Base-by-base conservation (phyloP, 2,888 invertebrate species). In the Ypsolopha sequella region DNA sequence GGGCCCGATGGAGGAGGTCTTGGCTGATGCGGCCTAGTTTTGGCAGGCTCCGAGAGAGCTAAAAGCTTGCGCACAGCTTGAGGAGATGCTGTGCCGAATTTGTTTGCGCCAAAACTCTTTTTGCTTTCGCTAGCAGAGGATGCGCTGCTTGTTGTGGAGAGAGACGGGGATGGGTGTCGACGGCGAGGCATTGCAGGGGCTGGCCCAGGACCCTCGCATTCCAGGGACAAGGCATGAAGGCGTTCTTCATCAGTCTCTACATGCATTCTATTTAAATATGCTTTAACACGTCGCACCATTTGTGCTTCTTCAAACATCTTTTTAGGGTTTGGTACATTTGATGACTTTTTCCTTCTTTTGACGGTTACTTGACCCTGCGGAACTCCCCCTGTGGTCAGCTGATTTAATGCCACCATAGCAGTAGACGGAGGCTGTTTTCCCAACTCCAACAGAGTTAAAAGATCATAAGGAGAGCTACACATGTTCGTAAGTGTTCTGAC, bases 231-330 rank as follows among this genome's bases (percentile, higher is more conserved):
- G 51, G 92, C 91, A 68, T 97, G 96, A 54, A 99, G 86, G 53
- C 93, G 91, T 61, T 95, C 93, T 76, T 99, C 99, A 70, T 98
- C 96, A 9, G 93, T 95, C 62, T 95, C 94, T 6, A 96, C 95
- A 63, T 95, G 93, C 89, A 99, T 91, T 64, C 95, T 94, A 59
- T 94, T 93, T 54, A 99, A 89, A 82, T 99, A 99, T 2, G 98
- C 95, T 75, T 98, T 97, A 6, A 99, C 98, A 52, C 98, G 89
- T 36, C 98, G 90, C 52, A 98, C 97, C 99, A 99, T 99, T 84
- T 98, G 97, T 36, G 98, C 97, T 87, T 98, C 98, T 78, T 98
- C 98, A 77, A 97, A 98, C 97, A 98, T 98, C 78, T 97, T 98
- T 82, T 98, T 98, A 50, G 96, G 95, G 80, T 98, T 98, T 1